Evolutionary conservation across 2,888 invertebrate genomes (phyloP), one percentile per base, ranked within the genome.

Genomic region (Thera obeliscata): DNA sequence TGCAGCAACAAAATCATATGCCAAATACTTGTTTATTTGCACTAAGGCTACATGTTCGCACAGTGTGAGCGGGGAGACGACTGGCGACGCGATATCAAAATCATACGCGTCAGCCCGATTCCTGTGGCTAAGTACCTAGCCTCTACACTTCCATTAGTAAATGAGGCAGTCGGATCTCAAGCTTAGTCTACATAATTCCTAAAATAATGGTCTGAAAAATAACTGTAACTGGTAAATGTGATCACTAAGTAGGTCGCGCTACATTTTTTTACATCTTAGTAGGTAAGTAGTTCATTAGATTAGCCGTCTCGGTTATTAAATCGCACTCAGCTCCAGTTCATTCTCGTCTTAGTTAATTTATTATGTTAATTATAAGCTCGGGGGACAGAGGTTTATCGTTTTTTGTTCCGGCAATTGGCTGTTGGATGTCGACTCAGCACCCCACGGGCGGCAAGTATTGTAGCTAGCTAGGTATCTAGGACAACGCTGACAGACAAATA

Each of bases 311-410:
- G 49, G 64, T 69, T 72, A 72, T 75, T 74, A 74, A 73, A 74
- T 75, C 72, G 69, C 72, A 72, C 73, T 76, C 74, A 71, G 73
- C 62, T 64, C 67, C 67, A 66, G 70, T 71, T 67, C 64, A 69
- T 72, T 67, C 64, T 69, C 61, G 65, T 61, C 73, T 69, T 70
- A 70, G 74, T 69, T 74, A 71, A 77, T 78, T 79, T 74, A 75
- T 78, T 76, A 78, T 76, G 79, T 78, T 78, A 72, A 77, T 77
- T 79, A 78, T 74, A 72, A 77, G 75, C 72, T 71, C 56, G 41
- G 72, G 61, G 2, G 64, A 74, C 74, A 77, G 76, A 74, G 74
- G 73, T 73, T 64, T 64, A 61, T 61, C 63, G 64, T 69, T 73
- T 76, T 78, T 73, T 71, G 64, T 66, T 70, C 70, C 22, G 60